Evolutionary conservation across 2,797 vertebrate species (phyloP).

Genomic region (Enteromius anoplus): DNA sequence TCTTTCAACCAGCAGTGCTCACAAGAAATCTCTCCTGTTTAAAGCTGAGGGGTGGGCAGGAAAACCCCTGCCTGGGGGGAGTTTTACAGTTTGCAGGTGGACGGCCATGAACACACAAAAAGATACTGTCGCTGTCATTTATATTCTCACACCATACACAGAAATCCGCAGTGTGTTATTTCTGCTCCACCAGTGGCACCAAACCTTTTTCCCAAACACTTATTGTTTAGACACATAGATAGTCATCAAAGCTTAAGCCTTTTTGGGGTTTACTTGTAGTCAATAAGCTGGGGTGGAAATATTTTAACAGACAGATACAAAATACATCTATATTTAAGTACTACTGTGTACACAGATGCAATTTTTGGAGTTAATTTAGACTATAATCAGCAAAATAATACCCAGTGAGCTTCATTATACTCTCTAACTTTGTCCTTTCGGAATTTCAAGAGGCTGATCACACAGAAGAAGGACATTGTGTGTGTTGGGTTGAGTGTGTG

Average conservation of each 20-base stretch:
- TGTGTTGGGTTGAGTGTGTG: not conserved
- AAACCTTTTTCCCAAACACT: conserved; percentile 1
- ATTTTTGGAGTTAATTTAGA: not conserved
- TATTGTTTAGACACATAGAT: not conserved
- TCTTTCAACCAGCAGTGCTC: conserved; percentile 31
- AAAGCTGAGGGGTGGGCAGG: conserved; percentile 10
- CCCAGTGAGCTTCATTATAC: not conserved
- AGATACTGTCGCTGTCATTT: not conserved
- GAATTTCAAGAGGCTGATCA: not conserved
- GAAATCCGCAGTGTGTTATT: not conserved
- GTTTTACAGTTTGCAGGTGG: not conserved
- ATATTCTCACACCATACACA: conserved; percentile 10
- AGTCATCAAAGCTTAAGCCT: not conserved
- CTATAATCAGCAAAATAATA: not conserved
- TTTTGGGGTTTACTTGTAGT: not conserved
- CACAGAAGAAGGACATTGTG: conserved; percentile 15
- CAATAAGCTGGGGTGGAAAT: not conserved
- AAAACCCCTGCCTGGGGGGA: conserved; percentile 10
- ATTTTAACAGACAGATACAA: not conserved
- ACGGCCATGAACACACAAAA: conserved; percentile 9
- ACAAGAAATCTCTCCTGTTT: conserved; percentile 23
- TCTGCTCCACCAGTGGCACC: not conserved
- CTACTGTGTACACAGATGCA: not conserved
- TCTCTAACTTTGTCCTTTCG: conserved; percentile 3
- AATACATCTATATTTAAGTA: not conserved